Conservation (phyloP, 2,888 invertebrate genomes). For the Allolobophora icterica region DNA sequence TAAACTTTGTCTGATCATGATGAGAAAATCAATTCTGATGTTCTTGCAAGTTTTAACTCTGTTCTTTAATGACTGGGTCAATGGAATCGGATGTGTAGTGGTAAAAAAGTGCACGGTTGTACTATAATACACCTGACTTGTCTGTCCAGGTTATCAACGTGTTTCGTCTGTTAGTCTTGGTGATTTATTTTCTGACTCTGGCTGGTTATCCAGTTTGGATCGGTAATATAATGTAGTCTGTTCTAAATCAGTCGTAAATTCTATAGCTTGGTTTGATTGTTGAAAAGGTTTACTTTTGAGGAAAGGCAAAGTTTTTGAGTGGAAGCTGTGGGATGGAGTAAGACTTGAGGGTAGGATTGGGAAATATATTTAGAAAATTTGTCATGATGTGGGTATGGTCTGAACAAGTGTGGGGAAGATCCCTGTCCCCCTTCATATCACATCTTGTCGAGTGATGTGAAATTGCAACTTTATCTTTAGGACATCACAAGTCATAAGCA, state of each 20-base stretch:
- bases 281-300: too few relatives aligned
- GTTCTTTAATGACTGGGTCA: background rate
- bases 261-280: too few relatives aligned
- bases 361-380: too few relatives aligned
- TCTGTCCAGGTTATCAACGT: background rate
- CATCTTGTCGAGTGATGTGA: too few relatives aligned
- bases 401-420: background rate
- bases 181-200: background rate
- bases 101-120: background rate
- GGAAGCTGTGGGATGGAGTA: background rate
- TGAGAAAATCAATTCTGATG: background rate
- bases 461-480: too few relatives aligned
- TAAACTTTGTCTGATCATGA: background rate
- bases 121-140: background rate
- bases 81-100: too few relatives aligned
- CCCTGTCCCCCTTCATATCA: background rate
- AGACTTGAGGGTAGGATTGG: too few relatives aligned
- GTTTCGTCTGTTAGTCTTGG: background rate
- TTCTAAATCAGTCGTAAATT: too few relatives aligned
- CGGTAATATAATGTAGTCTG: background rate
- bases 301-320: background rate
- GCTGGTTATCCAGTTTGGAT: background rate
- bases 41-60: background rate
- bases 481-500: too few relatives aligned
- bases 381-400: background rate